Conservation (phyloP, 2,888 invertebrate genomes). For the Noctua janthina region DNA sequence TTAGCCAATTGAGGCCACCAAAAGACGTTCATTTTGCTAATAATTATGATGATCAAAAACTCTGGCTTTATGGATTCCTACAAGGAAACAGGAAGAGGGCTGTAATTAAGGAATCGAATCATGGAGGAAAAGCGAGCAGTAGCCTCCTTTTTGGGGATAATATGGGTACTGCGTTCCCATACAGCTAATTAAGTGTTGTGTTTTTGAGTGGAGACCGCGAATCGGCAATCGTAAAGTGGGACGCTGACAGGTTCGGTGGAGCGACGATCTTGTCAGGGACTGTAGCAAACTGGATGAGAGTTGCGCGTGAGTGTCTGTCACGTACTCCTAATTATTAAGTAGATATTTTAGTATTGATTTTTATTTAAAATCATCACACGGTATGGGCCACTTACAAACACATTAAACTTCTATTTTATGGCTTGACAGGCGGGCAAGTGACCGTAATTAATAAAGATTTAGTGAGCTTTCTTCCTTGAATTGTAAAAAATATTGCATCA, state of each 20-base stretch:
- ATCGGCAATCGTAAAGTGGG: no score
- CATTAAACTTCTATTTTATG: no score
- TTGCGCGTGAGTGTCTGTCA: no score
- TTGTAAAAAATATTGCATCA: no score
- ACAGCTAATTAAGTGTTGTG: constrained; percentile 7
- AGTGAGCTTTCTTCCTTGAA: no score
- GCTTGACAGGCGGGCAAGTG: no score
- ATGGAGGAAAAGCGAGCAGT: constrained; percentile 14
- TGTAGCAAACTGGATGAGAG: neutral
- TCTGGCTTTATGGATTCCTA: neutral
- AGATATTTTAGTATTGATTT: no score
- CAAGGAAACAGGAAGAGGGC: constrained; percentile 23
- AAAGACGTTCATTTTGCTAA: constrained; percentile 13
- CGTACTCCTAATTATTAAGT: no score
- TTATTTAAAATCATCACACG: no score
- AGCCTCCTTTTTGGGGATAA: neutral
- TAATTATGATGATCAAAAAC: constrained; percentile 39
- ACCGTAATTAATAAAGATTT: no score
- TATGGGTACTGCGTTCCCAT: neutral
- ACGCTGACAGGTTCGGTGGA: neutral
- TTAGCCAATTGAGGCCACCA: constrained; percentile 1
- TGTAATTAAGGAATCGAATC: constrained; percentile 31
- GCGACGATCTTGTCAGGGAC: neutral
- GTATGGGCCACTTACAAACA: no score
- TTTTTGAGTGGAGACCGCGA: neutral